Percentiles rank a stretch among this genome's conserved stretches.
Evolutionary conservation across 2,113 vertebrate species (phyloP).

Genomic region (Passer montanus): DNA sequence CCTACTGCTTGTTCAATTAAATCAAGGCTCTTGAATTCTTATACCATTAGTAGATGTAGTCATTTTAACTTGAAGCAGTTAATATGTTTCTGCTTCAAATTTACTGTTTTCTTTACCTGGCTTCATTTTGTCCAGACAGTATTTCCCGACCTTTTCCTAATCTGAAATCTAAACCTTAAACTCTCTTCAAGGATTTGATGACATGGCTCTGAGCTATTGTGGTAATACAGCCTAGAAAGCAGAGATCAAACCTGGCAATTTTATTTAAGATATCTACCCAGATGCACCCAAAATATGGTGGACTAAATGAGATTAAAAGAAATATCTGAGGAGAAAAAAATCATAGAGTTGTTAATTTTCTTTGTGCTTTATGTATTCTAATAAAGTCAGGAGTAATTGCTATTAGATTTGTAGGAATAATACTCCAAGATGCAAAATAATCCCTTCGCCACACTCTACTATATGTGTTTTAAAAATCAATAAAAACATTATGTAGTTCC

Average conservation of each 20-base stretch:
- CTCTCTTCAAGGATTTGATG: neutral
- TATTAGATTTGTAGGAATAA: neutral
- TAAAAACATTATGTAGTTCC: neutral
- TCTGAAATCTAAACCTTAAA: neutral
- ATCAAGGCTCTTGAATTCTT: neutral
- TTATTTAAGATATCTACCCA: neutral
- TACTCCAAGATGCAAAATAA: neutral
- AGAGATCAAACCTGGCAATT: neutral
- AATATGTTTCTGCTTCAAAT: neutral
- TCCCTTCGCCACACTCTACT: neutral
- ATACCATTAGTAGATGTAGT: neutral
- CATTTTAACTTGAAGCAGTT: neutral
- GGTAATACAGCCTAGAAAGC: neutral
- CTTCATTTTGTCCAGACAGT: neutral
- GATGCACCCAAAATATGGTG: neutral
- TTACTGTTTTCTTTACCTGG: neutral
- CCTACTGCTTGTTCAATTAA: neutral
- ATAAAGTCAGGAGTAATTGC: neutral
- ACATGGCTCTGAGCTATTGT: neutral
- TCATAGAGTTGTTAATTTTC: neutral
- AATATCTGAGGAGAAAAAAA: neutral
- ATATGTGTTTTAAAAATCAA: neutral
- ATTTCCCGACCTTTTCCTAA: neutral
- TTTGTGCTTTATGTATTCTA: neutral
- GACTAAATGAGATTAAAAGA: neutral